Conservation (phyloP, 2,113 vertebrate genomes). For the Ramphastos sulfuratus region DNA sequence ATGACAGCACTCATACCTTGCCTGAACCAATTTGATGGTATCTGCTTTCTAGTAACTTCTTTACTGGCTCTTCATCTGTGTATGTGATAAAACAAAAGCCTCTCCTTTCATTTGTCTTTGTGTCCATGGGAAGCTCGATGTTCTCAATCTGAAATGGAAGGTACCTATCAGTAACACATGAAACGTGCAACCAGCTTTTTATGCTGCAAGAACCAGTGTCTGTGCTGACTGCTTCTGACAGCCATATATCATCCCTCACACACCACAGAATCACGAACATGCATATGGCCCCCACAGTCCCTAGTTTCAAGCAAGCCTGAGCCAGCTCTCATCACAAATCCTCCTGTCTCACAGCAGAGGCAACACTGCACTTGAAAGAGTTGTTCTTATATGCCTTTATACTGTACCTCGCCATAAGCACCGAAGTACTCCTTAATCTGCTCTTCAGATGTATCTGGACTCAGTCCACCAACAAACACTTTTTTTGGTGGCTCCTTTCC, state of each 20-base stretch:
- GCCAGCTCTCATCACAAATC: background rate
- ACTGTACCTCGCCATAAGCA: conserved; percentile 82
- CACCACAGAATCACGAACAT: background rate
- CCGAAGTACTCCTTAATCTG: conserved; percentile 90
- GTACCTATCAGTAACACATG: rapidly evolving
- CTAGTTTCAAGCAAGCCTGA: background rate
- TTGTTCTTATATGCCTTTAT: rapidly evolving
- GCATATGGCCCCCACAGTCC: rapidly evolving
- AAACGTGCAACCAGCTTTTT: background rate
- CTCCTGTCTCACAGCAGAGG: background rate
- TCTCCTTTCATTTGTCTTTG: conserved; percentile 88
- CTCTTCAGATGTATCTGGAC: conserved; percentile 88
- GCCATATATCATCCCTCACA: too few species aligned
- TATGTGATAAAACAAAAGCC: conserved; percentile 91
- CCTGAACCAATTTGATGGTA: conserved; percentile 90
- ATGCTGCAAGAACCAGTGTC: background rate
- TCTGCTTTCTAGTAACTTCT: conserved; percentile 88
- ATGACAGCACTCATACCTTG: conserved; percentile 73
- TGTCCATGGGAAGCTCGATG: conserved; percentile 90
- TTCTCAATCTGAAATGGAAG: conserved; percentile 84
- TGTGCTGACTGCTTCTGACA: background rate
- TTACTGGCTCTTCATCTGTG: conserved; percentile 87
- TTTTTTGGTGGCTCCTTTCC: conserved; percentile 90
- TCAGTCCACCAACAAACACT: conserved; percentile 89
- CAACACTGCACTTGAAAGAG: background rate